phyloP scores from a whole-genome alignment of 2,797 vertebrate genomes.

The Hippoglossus hippoglossus region DNA sequence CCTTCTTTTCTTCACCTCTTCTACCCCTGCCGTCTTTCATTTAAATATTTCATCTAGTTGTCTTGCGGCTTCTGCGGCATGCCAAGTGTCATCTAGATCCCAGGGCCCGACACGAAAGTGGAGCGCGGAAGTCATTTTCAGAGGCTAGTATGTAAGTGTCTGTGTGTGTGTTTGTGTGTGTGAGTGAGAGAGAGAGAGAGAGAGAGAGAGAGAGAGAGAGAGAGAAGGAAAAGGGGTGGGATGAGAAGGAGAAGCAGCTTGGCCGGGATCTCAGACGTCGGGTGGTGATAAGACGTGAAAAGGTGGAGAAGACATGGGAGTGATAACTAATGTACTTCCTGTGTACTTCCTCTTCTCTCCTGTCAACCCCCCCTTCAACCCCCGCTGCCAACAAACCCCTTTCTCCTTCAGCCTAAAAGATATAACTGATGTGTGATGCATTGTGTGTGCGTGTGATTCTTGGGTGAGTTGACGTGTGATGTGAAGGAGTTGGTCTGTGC shows the following conservation, averaged over 20 bases:
- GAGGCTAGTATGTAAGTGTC: slow-evolving; percentile 50
- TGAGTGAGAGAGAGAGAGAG: slow-evolving; percentile 33
- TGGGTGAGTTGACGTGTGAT: slow-evolving; percentile 54
- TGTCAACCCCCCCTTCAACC: slow-evolving; percentile 79
- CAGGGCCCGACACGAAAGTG: slow-evolving; percentile 78
- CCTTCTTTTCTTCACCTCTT: slow-evolving; percentile 41
- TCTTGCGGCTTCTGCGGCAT: slow-evolving; percentile 88
- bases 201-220: slow-evolving; percentile 28
- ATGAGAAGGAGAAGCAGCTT: slow-evolving; percentile 38
- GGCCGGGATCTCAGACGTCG: slow-evolving; percentile 64
- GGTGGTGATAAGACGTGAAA: slow-evolving; percentile 85
- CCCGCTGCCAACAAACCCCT: slow-evolving; percentile 27
- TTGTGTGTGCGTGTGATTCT: slow-evolving; percentile 32
- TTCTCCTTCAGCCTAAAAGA: slow-evolving; percentile 74
- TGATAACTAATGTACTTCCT: slow-evolving; percentile 96
- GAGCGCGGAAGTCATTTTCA: slow-evolving; percentile 76
- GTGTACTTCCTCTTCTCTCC: slow-evolving; percentile 89
- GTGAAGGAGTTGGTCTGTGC: slow-evolving; percentile 32
- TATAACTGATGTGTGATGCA: slow-evolving; percentile 57
- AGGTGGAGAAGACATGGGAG: slow-evolving; percentile 87
- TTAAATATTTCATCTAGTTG: slow-evolving; percentile 96
- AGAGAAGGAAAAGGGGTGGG: slow-evolving; percentile 26
- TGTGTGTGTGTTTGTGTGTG: slow-evolving; percentile 41
- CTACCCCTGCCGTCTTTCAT: slow-evolving; percentile 69
- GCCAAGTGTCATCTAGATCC: slow-evolving; percentile 93